Evolutionary conservation across 2,888 invertebrate genomes (phyloP).

Genomic region (Gibbula magus): DNA sequence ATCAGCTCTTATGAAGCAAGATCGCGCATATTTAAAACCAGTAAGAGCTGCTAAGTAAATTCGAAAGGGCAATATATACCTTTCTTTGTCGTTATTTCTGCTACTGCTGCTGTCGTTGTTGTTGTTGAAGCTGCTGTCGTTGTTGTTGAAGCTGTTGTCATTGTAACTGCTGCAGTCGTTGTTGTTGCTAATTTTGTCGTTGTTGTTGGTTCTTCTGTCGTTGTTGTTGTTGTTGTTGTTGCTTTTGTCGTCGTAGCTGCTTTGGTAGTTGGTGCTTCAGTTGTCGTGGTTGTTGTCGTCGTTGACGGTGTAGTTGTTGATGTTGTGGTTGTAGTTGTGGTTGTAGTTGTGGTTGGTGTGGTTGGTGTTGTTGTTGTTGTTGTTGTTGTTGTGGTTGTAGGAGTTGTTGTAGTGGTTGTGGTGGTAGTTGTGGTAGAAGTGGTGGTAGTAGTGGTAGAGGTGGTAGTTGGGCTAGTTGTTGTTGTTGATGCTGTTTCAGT

Average conservation of each 20-base stretch:
- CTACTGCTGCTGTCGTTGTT: not conserved
- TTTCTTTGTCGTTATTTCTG: not conserved
- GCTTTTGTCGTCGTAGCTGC: not conserved
- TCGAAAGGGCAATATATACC: too few relatives aligned
- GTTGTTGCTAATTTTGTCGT: not conserved
- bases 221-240: not conserved
- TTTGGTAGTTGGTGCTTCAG: not conserved
- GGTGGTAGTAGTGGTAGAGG: not conserved
- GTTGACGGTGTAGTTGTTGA: not conserved
- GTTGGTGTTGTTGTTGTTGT: not conserved
- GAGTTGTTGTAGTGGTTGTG: not conserved
- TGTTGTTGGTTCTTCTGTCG: not conserved
- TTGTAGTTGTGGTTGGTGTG: not conserved
- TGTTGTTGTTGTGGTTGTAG: not conserved
- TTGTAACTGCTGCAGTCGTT: not conserved
- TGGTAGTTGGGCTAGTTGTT: not conserved
- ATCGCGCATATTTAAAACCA: too few relatives aligned
- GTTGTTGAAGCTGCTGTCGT: not conserved
- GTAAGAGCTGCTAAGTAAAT: too few relatives aligned
- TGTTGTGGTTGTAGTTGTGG: not conserved
- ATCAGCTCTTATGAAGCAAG: too few relatives aligned
- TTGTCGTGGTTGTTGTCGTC: not conserved
- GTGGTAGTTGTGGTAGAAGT: not conserved
- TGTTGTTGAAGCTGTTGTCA: not conserved
- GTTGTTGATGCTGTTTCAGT: not conserved